Base-by-base conservation (phyloP, 2,888 invertebrate species). In the Mayetiola destructor region DNA sequence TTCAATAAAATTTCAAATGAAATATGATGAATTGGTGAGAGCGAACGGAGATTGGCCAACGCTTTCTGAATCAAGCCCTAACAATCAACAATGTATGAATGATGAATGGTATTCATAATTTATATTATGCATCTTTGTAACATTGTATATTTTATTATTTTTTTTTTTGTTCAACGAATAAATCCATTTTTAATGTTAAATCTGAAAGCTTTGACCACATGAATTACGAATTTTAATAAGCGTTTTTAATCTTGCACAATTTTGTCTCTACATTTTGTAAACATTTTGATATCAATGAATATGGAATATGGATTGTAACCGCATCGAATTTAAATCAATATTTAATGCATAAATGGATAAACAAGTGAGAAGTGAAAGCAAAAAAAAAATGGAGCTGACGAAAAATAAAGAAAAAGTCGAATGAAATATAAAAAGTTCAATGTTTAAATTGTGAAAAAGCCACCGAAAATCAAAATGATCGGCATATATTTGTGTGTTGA, bases 311-410 rank as follows among this genome's bases (percentile, higher is more conserved):
- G 27, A 27, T 27, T 48, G 23, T 6, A 27, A 48, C 48, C 48
- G 27, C 48, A 48, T 48, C 27, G 48, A 48, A 27, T 48, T 23
- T 27, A 27, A 48, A 48, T 48, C 48, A 48, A 48, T 48, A 48
- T 48, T 48, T 48, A 48, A 48, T 23, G 48, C n/a, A 48, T 27
- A 40, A 40, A n/a, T n/a, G n/a, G n/a, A n/a, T n/a, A n/a, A n/a
- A n/a, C n/a, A n/a, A n/a, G n/a, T n/a, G n/a, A n/a, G n/a, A n/a
- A n/a, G n/a, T n/a, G n/a, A n/a, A n/a, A n/a, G n/a, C n/a, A n/a
- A n/a, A n/a, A n/a, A n/a, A n/a, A n/a, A n/a, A n/a, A n/a, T n/a
- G n/a, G n/a, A n/a, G n/a, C 12, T 9, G 40, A 40, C 23, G 23
- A 40, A 40, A 40, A 40, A 21, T 40, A 23, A 4, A 21, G 21